Evolutionary conservation across 2,797 vertebrate species (phyloP).

Genomic region (Sparidentex hasta): DNA sequence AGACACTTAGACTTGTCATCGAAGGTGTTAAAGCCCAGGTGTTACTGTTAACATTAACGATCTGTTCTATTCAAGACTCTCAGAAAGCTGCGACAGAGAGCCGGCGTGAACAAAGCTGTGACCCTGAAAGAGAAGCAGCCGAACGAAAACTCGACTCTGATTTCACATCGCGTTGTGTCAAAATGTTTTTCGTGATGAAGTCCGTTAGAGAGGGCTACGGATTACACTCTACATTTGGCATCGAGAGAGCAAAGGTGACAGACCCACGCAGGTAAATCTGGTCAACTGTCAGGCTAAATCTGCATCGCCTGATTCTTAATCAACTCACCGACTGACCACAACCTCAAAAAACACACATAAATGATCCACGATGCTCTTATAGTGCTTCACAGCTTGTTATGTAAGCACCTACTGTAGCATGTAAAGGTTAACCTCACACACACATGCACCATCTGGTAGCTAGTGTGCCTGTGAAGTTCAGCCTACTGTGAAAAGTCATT

Average conservation of each 20-base stretch:
- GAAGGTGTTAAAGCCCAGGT: background rate
- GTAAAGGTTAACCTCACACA: conserved; percentile 19
- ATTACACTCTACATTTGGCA: background rate
- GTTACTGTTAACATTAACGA: conserved; percentile 5
- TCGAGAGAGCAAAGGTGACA: background rate
- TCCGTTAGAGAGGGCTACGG: no score
- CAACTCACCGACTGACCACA: background rate
- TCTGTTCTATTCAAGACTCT: background rate
- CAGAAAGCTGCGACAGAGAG: background rate
- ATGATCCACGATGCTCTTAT: background rate
- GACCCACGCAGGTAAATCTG: no score
- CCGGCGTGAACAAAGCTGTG: background rate
- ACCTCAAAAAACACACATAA: background rate
- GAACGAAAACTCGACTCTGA: background rate
- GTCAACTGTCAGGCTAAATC: no score
- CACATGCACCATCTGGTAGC: conserved; percentile 46
- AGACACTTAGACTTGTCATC: background rate
- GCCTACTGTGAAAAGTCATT: conserved; percentile 37
- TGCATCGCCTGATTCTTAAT: background rate
- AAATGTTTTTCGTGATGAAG: no score
- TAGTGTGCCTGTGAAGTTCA: conserved; percentile 25
- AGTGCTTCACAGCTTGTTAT: conserved; percentile 6
- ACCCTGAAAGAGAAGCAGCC: background rate
- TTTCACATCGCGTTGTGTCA: no score
- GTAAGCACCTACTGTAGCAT: background rate